These are phyloP conservation scores for Watsonalla binaria DNA, from an alignment of 2,888 invertebrate species.

Conservation along the genomic window DNA sequence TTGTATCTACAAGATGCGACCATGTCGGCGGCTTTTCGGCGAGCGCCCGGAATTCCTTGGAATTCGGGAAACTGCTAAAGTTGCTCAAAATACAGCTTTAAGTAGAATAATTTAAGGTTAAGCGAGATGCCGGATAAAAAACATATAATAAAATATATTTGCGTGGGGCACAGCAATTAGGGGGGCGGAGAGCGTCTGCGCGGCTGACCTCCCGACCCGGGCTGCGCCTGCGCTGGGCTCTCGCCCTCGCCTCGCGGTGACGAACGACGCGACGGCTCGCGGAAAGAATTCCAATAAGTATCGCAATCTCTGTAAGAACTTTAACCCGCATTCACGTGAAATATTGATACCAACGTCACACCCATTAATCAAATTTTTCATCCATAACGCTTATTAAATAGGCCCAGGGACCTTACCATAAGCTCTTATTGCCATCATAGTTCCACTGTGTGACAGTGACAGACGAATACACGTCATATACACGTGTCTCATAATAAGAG, in stretches of 20 bases:
- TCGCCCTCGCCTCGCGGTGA: slow-evolving; percentile 42
- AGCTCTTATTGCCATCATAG: too few species aligned
- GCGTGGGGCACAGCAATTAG: slow-evolving; percentile 77
- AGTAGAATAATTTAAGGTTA: slow-evolving; percentile 70
- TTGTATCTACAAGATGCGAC: slow-evolving; percentile 46
- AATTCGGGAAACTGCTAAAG: slow-evolving; percentile 61
- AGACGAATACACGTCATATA: too few species aligned
- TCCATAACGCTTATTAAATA: too few species aligned
- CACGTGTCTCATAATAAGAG: too few species aligned
- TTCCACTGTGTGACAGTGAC: too few species aligned
- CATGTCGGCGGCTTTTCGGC: slow-evolving; percentile 41
- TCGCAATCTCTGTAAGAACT: slow-evolving; percentile 44
- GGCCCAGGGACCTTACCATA: too few species aligned
- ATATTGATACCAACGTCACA: slow-evolving; percentile 2
- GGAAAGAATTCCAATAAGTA: slow-evolving; percentile 48
- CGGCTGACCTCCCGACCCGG: slow-evolving; percentile 68
- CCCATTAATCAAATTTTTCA: too few species aligned
- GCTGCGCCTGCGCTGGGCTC: slow-evolving; percentile 29
- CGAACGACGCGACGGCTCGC: slow-evolving; percentile 32
- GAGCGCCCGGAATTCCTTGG: slow-evolving; percentile 34
- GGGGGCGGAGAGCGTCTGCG: slow-evolving; percentile 71
- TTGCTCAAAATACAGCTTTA: slow-evolving; percentile 60
- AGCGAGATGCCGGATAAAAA: slow-evolving; percentile 58
- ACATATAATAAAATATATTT: slow-evolving; percentile 77
- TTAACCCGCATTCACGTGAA: slow-evolving; percentile 38